phyloP scores from a whole-genome alignment of 2,888 invertebrate genomes.

The Myopa testacea region DNA sequence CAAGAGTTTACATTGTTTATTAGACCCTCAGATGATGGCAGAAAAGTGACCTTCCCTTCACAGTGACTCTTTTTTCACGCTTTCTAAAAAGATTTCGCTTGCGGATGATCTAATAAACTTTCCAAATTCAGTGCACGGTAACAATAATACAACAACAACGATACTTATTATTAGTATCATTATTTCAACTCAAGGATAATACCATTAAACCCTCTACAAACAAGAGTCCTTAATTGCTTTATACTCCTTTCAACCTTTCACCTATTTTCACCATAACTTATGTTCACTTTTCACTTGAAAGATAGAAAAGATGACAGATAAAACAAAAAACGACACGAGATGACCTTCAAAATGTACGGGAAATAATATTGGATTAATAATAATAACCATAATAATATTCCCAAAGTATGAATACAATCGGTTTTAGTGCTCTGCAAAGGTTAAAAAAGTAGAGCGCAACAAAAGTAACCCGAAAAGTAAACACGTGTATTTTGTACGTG shows the following conservation, averaged over 20 bases:
- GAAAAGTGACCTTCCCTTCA: not conserved
- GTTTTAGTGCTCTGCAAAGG: conserved; percentile 28
- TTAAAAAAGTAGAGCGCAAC: conserved; percentile 50
- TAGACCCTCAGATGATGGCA: no score
- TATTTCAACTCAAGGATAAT: not conserved
- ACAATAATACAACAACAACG: not conserved
- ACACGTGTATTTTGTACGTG: not conserved
- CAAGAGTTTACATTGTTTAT: no score
- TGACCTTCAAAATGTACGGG: conserved; percentile 17
- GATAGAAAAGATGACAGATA: not conserved
- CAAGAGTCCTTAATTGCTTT: not conserved
- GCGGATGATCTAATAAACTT: conserved; percentile 22
- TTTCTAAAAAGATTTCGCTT: not conserved
- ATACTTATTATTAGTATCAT: not conserved
- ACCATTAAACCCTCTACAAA: not conserved
- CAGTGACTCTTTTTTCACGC: not conserved
- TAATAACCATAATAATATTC: not conserved
- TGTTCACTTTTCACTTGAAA: not conserved
- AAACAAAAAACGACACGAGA: not conserved
- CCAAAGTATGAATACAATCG: not conserved
- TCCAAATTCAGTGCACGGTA: not conserved
- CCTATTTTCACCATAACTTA: not conserved
- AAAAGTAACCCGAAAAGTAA: conserved; percentile 15
- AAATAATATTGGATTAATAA: not conserved
- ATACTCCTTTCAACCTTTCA: not conserved